phyloP scores from a whole-genome alignment of 1,140 invertebrate species.

The Cotesia typhae region DNA sequence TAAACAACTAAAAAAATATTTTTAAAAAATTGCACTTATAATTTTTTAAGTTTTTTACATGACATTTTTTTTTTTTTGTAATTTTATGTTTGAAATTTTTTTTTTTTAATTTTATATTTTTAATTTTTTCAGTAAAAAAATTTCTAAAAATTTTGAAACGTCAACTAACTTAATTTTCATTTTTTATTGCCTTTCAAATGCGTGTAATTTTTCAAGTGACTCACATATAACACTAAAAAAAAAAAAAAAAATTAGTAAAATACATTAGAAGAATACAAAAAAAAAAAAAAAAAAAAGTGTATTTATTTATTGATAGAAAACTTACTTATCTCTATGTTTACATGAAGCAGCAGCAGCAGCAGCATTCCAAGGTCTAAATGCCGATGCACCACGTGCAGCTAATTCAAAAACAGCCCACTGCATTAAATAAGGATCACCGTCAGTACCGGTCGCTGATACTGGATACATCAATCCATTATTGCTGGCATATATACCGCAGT shows the following conservation, averaged over 20 bases:
- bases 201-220: too few relatives aligned
- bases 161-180: too few relatives aligned
- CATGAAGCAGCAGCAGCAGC: conserved; percentile 50
- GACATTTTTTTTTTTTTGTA: too few relatives aligned
- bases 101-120: too few relatives aligned
- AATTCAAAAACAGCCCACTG: conserved; percentile 63
- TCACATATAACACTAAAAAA: neutral
- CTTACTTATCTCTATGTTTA: conserved; percentile 63
- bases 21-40: too few relatives aligned
- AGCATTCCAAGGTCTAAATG: conserved; percentile 62
- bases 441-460: conserved; percentile 50
- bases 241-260: neutral
- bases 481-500: conserved; percentile 58
- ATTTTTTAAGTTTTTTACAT: too few relatives aligned
- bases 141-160: too few relatives aligned
- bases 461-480: conserved; percentile 60
- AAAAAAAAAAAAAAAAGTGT: too few relatives aligned
- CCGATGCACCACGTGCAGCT: conserved; percentile 59
- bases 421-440: conserved; percentile 60
- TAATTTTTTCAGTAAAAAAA: too few relatives aligned
- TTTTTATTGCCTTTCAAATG: too few relatives aligned
- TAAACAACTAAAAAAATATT: too few relatives aligned
- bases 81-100: too few relatives aligned
- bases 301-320: conserved; percentile 10
- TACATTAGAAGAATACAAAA: neutral